Base-by-base conservation (phyloP, 2,888 invertebrate genomes). In the Trisateles emortualis region DNA sequence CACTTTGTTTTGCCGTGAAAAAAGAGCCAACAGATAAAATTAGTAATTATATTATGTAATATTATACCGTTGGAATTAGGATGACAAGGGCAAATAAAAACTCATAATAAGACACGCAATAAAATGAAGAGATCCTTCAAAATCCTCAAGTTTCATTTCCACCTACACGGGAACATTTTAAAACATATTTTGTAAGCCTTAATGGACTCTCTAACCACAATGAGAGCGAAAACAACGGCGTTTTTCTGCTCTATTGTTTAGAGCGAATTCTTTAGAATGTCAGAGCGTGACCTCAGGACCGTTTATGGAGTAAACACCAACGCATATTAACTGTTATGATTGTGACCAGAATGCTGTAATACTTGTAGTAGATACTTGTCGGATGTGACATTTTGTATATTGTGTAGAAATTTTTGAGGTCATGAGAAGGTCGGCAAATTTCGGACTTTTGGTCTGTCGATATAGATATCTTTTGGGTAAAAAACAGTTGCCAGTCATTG, bases 191-290 rank as follows among this genome's bases (percentile, higher is more conserved):
- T 19, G 5, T 10, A 22, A 35, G 24, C 29, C 52, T 60, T 64
- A 64, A 57, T 54, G 68, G 60, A 52, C 60, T 42, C 60, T 42
- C 32, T 33, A 54, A 48, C 50, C 50, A 66, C 68, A 58, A 58
- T 61, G 38, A 49, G 59, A 16, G 51, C 26, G 51, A 45, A 58
- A 65, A 65, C 65, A 65, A 64, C 60, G 62, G 60, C 64, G n/a
- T 63, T 65, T 58, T 52, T 53, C 59, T 52, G 56, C 43, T 62
- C 59, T 53, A 73, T 74, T 64, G 74, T 72, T 71, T 53, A 65
- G 61, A 64, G 59, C 63, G 61, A 68, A 74, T 70, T 64, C 68
- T 59, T 70, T 72, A 47, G 67, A 76, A 78, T 76, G 76, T 74
- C 78, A 75, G 59, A 35, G 40, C 52, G 42, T 69, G 74, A 78